Evolutionary conservation across 2,888 invertebrate genomes (phyloP).

Genomic region (Hypena proboscidalis): DNA sequence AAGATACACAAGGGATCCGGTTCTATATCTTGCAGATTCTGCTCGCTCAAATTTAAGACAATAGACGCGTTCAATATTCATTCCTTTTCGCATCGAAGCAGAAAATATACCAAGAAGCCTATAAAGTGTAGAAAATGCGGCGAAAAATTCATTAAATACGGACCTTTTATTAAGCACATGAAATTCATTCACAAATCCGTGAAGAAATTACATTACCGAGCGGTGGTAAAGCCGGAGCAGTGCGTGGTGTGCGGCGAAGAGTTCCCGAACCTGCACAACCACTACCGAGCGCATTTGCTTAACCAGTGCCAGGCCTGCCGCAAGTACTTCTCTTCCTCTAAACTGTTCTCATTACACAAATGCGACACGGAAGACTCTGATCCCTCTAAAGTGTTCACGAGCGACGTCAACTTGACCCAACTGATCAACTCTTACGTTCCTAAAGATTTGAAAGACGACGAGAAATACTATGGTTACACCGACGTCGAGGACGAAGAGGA

Average conservation of each 20-base stretch:
- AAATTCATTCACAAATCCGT: slow-evolving; percentile 65
- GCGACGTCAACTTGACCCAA: slow-evolving; percentile 60
- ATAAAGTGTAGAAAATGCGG: slow-evolving; percentile 74
- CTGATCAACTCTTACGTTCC: slow-evolving; percentile 72
- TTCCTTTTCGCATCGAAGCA: slow-evolving; percentile 76
- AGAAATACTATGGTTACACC: slow-evolving; percentile 71
- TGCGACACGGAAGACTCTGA: slow-evolving; percentile 71
- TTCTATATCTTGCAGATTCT: slow-evolving; percentile 80
- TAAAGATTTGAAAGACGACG: slow-evolving; percentile 71
- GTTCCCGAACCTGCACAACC: slow-evolving; percentile 86
- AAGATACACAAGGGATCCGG: slow-evolving; percentile 73
- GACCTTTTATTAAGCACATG: slow-evolving; percentile 78
- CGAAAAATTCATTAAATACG: slow-evolving; percentile 76
- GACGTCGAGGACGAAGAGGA: slow-evolving; percentile 62
- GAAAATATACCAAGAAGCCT: slow-evolving; percentile 77
- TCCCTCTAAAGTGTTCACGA: slow-evolving; percentile 68
- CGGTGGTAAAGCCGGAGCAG: slow-evolving; percentile 76
- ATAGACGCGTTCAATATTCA: slow-evolving; percentile 80
- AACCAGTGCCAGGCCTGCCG: slow-evolving; percentile 81
- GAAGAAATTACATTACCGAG: slow-evolving; percentile 75
- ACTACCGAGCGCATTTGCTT: slow-evolving; percentile 85
- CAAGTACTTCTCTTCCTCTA: slow-evolving; percentile 75
- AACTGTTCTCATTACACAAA: slow-evolving; percentile 63
- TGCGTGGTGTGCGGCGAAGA: slow-evolving; percentile 86
- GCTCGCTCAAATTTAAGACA: slow-evolving; percentile 77